Percentiles rank a stretch among this genome's conserved stretches.
Evolutionary conservation across 2,113 vertebrate species (phyloP).

Genomic region (Megalops atlanticus): DNA sequence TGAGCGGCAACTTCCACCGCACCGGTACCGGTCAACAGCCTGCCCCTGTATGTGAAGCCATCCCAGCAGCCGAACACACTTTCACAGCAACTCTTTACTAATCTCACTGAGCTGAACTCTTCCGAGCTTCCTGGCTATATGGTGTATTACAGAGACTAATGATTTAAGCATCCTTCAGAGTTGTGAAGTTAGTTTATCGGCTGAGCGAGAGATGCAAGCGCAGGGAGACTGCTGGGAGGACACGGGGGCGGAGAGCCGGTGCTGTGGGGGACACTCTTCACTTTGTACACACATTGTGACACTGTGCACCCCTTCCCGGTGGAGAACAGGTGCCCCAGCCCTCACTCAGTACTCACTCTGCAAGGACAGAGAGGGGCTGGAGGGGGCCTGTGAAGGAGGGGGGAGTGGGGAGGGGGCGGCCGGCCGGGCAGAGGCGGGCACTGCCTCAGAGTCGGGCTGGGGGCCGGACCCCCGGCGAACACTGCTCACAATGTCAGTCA

Average conservation of each 20-base stretch:
- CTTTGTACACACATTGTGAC: too few relatives aligned
- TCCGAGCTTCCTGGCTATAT: not conserved
- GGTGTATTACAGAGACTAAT: not conserved
- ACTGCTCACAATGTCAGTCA: slow-evolving; percentile 60
- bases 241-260: not conserved
- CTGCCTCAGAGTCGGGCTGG: slow-evolving; percentile 38
- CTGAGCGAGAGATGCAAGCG: not conserved
- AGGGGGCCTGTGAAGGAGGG: not conserved
- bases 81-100: not conserved
- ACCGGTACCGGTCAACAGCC: not conserved
- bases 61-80: too few relatives aligned
- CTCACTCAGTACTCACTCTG: slow-evolving; percentile 74
- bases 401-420: slow-evolving; percentile 21
- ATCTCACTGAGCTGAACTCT: not conserved
- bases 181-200: not conserved
- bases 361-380: slow-evolving; percentile 37
- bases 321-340: too few relatives aligned
- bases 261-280: too few relatives aligned
- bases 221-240: not conserved
- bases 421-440: slow-evolving; percentile 38
- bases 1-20: not conserved
- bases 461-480: slow-evolving; percentile 58
- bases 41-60: not conserved
- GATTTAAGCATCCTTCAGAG: not conserved
- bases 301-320: not conserved